These are phyloP conservation scores for Todus mexicanus DNA, from an alignment of 2,797 vertebrate species.

Conservation along the genomic window DNA sequence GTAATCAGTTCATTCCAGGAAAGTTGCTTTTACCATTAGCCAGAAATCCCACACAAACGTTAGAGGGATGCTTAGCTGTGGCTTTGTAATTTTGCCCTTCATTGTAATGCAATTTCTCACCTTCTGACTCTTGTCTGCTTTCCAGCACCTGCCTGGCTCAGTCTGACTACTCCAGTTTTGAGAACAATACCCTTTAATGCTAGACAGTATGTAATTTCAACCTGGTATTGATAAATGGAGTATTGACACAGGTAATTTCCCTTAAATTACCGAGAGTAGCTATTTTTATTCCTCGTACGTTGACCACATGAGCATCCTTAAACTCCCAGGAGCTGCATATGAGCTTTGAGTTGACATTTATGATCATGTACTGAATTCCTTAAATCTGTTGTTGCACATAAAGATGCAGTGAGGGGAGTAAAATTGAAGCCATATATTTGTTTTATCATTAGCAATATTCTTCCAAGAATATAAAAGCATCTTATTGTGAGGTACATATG, in stretches of 20 bases:
- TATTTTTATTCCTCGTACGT: not conserved
- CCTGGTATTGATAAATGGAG: not conserved
- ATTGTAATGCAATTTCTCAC: not conserved
- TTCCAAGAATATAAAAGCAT: not conserved
- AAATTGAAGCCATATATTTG: not conserved
- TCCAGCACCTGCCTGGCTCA: not conserved
- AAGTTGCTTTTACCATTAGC: not conserved
- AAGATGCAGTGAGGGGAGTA: not conserved
- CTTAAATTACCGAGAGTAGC: not conserved
- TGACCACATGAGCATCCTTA: rapidly evolving
- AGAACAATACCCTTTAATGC: not conserved
- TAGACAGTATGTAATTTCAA: not conserved
- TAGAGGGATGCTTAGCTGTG: not conserved
- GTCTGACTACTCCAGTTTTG: not conserved
- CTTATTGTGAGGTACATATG: not conserved
- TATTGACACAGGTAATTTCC: not conserved
- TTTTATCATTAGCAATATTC: not conserved
- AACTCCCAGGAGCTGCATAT: not conserved
- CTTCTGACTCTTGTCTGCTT: not conserved
- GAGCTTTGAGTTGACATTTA: not conserved
- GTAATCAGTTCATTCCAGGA: not conserved
- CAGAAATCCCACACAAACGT: not conserved
- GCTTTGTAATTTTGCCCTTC: not conserved
- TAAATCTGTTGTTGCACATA: not conserved
- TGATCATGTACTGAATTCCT: not conserved